Percentiles rank a stretch among this genome's conserved stretches.
phyloP scores from a whole-genome alignment of 2,113 vertebrate genomes.

The Pithys albifrons region DNA sequence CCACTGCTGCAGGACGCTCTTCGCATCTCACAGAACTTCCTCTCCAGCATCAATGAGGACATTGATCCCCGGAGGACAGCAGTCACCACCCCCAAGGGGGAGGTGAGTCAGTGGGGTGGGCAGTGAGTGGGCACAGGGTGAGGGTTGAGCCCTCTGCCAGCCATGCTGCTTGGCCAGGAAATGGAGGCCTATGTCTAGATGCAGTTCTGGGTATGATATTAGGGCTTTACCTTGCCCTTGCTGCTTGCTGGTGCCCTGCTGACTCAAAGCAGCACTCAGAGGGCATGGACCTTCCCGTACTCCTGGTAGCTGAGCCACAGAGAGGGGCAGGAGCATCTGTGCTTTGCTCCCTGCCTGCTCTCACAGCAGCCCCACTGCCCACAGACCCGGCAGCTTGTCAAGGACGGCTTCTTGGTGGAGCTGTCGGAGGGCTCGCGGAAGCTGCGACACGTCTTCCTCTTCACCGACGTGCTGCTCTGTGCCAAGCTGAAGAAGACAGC shows the following conservation, averaged over 20 bases:
- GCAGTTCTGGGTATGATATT: not conserved
- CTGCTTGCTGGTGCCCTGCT: not conserved
- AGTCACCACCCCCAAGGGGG: conserved; percentile 95
- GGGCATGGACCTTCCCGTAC: not conserved
- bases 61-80: conserved; percentile 93
- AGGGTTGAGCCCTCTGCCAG: not conserved
- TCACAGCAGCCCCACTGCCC: not conserved
- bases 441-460: conserved; percentile 97
- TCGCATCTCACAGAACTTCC: conserved; percentile 97
- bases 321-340: not conserved
- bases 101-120: conserved; percentile 75
- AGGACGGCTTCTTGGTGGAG: conserved; percentile 97
- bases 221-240: not conserved
- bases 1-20: conserved; percentile 94
- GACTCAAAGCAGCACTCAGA: not conserved
- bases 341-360: not conserved
- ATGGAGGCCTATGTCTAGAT: not conserved
- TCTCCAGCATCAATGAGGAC: conserved; percentile 98
- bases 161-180: not conserved
- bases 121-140: not conserved
- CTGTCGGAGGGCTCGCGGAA: conserved; percentile 94
- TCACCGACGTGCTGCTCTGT: conserved; percentile 96
- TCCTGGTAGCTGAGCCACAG: not conserved
- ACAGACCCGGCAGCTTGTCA: conserved; percentile 94
- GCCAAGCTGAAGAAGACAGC: conserved; percentile 96